These are phyloP conservation scores for Dascillus cervinus DNA, from an alignment of 2,888 invertebrate species.

Conservation along the genomic window DNA sequence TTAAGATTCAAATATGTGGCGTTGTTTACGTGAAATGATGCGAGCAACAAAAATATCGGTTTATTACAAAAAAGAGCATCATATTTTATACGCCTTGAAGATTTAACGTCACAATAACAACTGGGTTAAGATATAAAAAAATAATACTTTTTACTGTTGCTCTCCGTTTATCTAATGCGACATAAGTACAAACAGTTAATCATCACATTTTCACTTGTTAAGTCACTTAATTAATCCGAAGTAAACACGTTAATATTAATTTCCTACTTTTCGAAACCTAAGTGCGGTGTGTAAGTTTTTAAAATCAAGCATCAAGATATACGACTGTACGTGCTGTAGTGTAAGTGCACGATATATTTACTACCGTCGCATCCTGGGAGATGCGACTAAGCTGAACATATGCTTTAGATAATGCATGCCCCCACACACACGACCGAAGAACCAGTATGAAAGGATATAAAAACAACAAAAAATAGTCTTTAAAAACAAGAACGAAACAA, in stretches of 20 bases:
- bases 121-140: no score
- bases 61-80: no score
- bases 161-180: no score
- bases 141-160: no score
- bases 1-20: no score
- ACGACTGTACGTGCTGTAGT: slow-evolving; percentile 9
- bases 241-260: background rate
- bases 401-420: slow-evolving; percentile 29
- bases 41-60: no score
- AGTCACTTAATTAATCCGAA: no score
- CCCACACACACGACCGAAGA: slow-evolving; percentile 24
- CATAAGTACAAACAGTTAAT: no score
- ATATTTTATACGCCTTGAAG: no score
- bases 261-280: background rate
- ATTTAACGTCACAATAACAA: no score
- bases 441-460: slow-evolving; percentile 11
- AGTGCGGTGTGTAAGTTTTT: background rate
- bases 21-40: no score
- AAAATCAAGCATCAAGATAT: slow-evolving; percentile 7
- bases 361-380: slow-evolving; percentile 15
- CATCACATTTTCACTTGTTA: no score
- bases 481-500: slow-evolving; percentile 31
- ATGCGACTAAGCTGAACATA: slow-evolving; percentile 20
- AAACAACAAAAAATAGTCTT: background rate
- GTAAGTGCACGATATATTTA: slow-evolving; percentile 14